Evolutionary conservation across 2,113 vertebrate species (phyloP), one percentile per base, ranked within the genome.

Genomic region (Cinclus mexicanus): DNA sequence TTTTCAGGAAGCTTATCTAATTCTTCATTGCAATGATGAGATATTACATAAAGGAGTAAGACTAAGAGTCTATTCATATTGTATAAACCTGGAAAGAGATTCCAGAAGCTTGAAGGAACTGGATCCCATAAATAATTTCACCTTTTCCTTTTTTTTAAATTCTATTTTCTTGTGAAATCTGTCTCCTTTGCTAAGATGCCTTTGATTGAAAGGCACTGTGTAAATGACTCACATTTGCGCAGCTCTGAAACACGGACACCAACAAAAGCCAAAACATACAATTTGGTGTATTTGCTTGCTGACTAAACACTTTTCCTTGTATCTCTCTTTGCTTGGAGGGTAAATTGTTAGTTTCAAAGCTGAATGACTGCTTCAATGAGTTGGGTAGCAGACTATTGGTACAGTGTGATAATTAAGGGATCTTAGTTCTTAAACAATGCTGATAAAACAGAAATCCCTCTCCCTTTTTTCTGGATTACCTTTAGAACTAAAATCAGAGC

Each of bases 371-470:
- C 78, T 78, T 93, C 90, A 80, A 72, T 89, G 96, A 97, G 90
- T 91, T 97, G 90, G 64, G 82, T 89, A 97, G 93, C 93, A 97
- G 93, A 78, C 93, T 93, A 92, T 87, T 94, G 94, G 90, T 96
- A 95, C 23, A 82, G 92, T 95, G 95, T 2, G 53, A 96, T 97
- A 97, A 98, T 96, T 97, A 96, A 94, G 52, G 92, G 95, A 98
- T 97, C 96, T 98, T 83, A 94, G 96, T 89, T 95, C 96, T 97
- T 95, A 97, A 97, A 96, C 96, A 96, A 96, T 95, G 93, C 93
- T 95, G 97, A 97, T 97, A 97, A 98, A 97, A 97, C 95, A 96
- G 94, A 98, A 98, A 97, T 96, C 92, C 82, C 72, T 95, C 87
- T 92, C 76, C 71, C 81, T 96, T 96, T 97, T 96, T 97, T 94